Evolutionary conservation across 2,113 vertebrate genomes (phyloP).

Genomic region (Hystrix brachyura): DNA sequence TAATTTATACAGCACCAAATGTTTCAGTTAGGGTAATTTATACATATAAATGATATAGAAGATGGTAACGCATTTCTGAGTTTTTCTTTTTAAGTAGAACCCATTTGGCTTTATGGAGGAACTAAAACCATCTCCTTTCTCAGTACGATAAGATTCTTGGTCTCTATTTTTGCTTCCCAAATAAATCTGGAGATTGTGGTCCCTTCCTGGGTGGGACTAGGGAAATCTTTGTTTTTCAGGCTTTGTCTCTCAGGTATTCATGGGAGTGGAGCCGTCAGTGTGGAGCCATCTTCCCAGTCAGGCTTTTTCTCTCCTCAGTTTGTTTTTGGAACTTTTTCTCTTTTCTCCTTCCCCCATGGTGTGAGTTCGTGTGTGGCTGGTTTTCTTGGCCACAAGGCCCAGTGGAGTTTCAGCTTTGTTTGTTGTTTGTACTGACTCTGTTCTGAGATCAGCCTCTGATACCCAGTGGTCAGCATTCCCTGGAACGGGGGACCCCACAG

Average conservation of each 20-base stretch:
- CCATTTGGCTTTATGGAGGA: not conserved
- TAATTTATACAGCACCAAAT: not conserved
- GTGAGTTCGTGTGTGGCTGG: conserved; percentile 82
- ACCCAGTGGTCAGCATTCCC: conserved; percentile 40
- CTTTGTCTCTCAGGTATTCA: conserved; percentile 38
- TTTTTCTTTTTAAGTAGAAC: conserved; percentile 33
- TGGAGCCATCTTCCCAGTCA: conserved; percentile 72
- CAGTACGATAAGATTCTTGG: not conserved
- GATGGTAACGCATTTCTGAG: not conserved
- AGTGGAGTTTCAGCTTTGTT: conserved; percentile 75
- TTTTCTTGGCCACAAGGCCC: conserved; percentile 83
- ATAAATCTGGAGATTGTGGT: not conserved
- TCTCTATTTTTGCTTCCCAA: not conserved
- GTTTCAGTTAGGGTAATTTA: not conserved
- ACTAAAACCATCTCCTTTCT: not conserved
- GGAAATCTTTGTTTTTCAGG: conserved; percentile 33
- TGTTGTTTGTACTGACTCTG: conserved; percentile 79
- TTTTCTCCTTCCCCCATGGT: conserved; percentile 67
- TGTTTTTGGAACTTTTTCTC: conserved; percentile 71
- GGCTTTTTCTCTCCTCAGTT: conserved; percentile 62
- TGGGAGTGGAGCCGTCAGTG: not conserved
- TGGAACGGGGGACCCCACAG: conserved; percentile 25
- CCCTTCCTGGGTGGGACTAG: not conserved
- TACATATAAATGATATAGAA: not conserved
- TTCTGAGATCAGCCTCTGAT: conserved; percentile 75